These are phyloP conservation scores for Hypomecis punctinalis DNA, from an alignment of 2,888 invertebrate species.

Conservation along the genomic window DNA sequence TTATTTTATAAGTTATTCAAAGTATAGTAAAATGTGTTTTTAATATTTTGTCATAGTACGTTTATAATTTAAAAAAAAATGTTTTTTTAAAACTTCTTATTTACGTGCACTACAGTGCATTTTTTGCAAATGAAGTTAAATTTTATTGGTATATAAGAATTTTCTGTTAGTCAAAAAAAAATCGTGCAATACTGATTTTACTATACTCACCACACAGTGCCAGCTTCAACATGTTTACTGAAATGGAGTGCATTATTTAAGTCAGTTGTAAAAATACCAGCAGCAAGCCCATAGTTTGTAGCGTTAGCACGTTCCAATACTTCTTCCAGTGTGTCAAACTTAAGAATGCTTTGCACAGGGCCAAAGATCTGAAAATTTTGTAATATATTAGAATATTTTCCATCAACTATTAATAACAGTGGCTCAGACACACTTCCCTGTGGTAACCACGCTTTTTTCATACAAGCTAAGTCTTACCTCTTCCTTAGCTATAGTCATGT, in stretches of 20 bases:
- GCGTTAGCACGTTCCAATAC: constrained; percentile 92
- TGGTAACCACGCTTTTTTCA: constrained; percentile 8
- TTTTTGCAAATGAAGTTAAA: no score
- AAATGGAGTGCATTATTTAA: constrained; percentile 90
- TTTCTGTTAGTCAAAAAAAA: background rate
- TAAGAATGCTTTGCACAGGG: constrained; percentile 93
- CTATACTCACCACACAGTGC: constrained; percentile 88
- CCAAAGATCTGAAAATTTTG: constrained; percentile 90
- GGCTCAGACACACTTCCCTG: background rate
- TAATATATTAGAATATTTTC: no score
- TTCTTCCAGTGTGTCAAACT: constrained; percentile 91
- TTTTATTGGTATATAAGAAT: no score
- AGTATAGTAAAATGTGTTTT: no score
- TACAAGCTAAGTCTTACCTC: constrained; percentile 79
- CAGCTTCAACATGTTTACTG: constrained; percentile 90
- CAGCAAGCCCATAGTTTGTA: constrained; percentile 92
- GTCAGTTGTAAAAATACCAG: constrained; percentile 92
- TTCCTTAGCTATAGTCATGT: constrained; percentile 91
- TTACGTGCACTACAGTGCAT: no score
- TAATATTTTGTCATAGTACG: no score
- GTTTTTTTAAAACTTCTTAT: no score
- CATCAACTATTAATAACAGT: background rate
- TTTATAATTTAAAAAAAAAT: no score
- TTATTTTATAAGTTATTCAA: no score
- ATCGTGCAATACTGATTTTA: background rate